Evolutionary conservation across 2,797 vertebrate genomes (phyloP), one percentile per base, ranked within the genome.

Genomic region (Sebastes cheni): DNA sequence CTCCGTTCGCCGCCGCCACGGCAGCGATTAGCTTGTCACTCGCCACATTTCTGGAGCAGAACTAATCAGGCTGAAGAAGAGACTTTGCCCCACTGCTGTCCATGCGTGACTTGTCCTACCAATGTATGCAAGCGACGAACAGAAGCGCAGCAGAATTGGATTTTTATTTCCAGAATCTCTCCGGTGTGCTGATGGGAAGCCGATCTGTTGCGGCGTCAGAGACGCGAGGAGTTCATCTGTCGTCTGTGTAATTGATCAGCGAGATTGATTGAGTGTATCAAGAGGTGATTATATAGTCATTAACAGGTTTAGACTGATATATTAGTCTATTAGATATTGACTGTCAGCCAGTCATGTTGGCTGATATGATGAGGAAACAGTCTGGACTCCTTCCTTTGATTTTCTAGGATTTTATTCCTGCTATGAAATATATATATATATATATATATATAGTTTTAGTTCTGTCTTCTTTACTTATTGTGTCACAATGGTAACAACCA

Each of bases 41-140:
- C 90, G 89, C 62, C 73, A 60, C 79, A 80, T 91, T 93, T 92
- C 88, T 94, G 85, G 90, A 91, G 92, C 91, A 90, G 91, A 93
- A 93, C 92, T 92, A 92, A 94, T 93, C 91, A 85, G 84, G 59
- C 88, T 68, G 77, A 82, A 89, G 89, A 88, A 71, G 85, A 86
- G 88, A 79, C 84, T 81, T 22, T 20, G 61, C 83, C 80, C 87
- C 80, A 39, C 67, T 18, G 82, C 71, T 50, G 65, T 69, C 79
- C 86, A 85, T 59, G 91, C 80, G 36, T 89, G 91, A 84, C 88
- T 79, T 73, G 90, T 93, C 88, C 79, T 69, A 78, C 83, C 85
- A 50, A 86, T 73, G 78, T 88, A 80, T 86, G 77, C 83, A 69
- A 13, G 80, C 58, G 64, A 79, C 10, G 29, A 78, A 65, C 68